Base-by-base conservation (phyloP, 2,797 vertebrate species). In the Thaleichthys pacificus region DNA sequence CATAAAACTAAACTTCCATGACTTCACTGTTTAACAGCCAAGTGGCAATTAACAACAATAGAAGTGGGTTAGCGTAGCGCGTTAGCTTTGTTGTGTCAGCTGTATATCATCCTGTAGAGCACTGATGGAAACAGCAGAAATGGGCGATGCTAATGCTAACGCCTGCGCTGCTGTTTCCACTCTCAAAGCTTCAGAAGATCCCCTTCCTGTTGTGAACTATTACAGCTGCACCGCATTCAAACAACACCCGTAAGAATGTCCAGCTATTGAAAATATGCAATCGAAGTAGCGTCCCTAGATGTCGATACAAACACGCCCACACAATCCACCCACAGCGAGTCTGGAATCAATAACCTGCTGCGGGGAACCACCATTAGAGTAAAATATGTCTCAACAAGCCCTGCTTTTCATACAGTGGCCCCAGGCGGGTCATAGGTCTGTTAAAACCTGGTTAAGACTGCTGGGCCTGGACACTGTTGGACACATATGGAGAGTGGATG, bases 21-120 rank as follows among this genome's bases (percentile, higher is more conserved):
- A 83, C 78, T 84, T 86, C 75, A 86, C 82, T 76, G 64, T 83
- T 84, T 83, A 78, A 84, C 80, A 14, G 71, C 57, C 61, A 24
- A 62, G 63, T 30, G 75, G 68, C 49, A 69, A 72, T 85, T 84
- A 83, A 79, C 78, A 74, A 4, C 28, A 72, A 69, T 9, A 19
- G 66, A 49, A 65, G 57, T n/a, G 24, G 42, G 60, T 38, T 57
- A 69, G 35, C 64, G 22, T 42, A 61, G 61, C 58, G 19, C 14
- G 69, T 58, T 28, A 61, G 60, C 60, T 28, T 14, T 61, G 60
- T 61, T 61, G 60, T 61, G 24, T 8, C 21, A 26, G 61, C 61
- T 30, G 61, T 32, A 62, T 32, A 26, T 62, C 61, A 28, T 62
- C 47, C 47, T 4, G 15, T 3, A 14, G 47, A 51, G 2, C 11